Evolutionary conservation across 2,888 invertebrate species (phyloP).

Genomic region (Phaonia tiefii): DNA sequence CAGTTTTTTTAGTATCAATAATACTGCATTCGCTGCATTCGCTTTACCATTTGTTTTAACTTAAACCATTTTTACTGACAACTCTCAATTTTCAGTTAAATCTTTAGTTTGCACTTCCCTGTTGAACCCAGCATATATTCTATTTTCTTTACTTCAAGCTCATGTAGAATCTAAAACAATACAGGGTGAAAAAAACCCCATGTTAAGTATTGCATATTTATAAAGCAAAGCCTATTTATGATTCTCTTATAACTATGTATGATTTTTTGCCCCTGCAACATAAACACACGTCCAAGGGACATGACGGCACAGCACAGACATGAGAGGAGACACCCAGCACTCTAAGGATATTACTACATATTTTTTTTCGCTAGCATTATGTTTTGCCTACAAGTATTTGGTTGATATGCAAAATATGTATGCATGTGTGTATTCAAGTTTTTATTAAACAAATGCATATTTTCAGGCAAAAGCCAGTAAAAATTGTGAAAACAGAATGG

Average conservation of each 20-base stretch:
- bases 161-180: conserved; percentile 18
- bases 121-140: not conserved
- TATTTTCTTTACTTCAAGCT: conserved; percentile 12
- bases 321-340: not conserved
- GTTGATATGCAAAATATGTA: conserved; percentile 50
- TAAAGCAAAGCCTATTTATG: conserved; percentile 60
- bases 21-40: too few species aligned
- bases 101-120: conserved; percentile 1
- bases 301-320: conserved; percentile 49
- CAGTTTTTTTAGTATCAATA: too few species aligned
- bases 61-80: too few species aligned
- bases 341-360: not conserved
- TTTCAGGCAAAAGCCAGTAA: not conserved
- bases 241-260: conserved; percentile 28
- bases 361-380: not conserved
- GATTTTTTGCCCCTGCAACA: not conserved
- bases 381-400: conserved; percentile 11
- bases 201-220: conserved; percentile 53
- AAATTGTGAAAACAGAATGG: too few species aligned
- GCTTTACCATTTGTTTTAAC: too few species aligned
- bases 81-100: too few species aligned
- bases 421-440: conserved; percentile 34
- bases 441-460: conserved; percentile 2
- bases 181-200: conserved; percentile 10
- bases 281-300: conserved; percentile 58